Percentiles rank a stretch among this genome's conserved stretches.
Conservation (phyloP, 2,113 vertebrate genomes). For the Ptilonorhynchus violaceus region DNA sequence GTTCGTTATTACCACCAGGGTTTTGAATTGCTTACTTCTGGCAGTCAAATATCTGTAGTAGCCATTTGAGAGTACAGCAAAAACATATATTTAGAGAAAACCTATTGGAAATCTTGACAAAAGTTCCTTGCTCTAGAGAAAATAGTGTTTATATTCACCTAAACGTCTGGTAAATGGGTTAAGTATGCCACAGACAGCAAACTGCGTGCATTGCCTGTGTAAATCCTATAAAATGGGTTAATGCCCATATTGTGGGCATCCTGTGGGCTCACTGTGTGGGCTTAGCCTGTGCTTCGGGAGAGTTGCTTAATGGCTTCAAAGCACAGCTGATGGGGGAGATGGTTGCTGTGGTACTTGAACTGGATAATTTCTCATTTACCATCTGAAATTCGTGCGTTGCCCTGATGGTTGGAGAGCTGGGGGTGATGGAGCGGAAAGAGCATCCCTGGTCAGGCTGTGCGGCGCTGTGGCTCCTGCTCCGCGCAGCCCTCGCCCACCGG, state of each 20-base stretch:
- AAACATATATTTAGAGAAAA: background rate
- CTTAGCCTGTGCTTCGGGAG: background rate
- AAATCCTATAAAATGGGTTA: background rate
- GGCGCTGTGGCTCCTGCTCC: background rate
- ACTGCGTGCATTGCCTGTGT: background rate
- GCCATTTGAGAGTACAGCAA: background rate
- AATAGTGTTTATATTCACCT: background rate
- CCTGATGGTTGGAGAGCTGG: fast-evolving
- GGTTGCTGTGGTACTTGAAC: background rate
- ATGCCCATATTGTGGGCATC: background rate
- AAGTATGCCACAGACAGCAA: background rate
- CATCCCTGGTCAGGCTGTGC: background rate
- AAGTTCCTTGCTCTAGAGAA: background rate
- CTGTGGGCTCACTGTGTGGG: background rate
- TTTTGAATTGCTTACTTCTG: background rate
- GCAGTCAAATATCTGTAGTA: background rate
- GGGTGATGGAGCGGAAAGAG: background rate
- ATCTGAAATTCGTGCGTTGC: fast-evolving
- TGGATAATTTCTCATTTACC: background rate
- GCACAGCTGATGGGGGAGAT: background rate
- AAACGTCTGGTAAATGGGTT: background rate
- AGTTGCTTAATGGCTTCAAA: background rate
- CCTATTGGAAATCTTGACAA: background rate
- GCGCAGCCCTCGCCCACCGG: fast-evolving
- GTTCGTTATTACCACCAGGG: background rate